Conservation (phyloP, 2,797 vertebrate species). For the Etheostoma perlongum region DNA sequence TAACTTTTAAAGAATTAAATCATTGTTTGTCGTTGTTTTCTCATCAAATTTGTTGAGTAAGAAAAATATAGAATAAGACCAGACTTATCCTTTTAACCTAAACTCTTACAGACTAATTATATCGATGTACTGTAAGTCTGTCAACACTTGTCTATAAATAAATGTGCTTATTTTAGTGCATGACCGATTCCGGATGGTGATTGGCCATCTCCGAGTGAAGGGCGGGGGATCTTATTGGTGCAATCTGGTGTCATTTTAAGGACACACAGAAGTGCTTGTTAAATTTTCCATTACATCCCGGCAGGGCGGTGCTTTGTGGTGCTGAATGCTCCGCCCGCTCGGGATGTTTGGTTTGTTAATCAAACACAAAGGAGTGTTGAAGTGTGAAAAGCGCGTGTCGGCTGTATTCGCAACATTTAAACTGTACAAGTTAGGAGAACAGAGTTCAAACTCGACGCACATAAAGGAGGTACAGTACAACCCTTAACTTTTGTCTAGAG, state of each 20-base stretch:
- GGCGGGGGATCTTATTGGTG: conserved; percentile 29
- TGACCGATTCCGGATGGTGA: conserved; percentile 27
- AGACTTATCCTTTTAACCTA: background rate
- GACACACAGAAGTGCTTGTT: background rate
- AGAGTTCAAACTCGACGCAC: background rate
- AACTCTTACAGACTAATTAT: conserved; percentile 3
- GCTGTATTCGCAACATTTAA: background rate
- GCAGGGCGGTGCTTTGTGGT: conserved; percentile 17
- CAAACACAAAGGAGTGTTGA: background rate
- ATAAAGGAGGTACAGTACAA: conserved; percentile 42
- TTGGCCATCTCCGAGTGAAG: conserved; percentile 30
- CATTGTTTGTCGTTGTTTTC: background rate
- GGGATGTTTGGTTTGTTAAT: background rate
- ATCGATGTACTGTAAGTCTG: background rate
- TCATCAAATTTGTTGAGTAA: background rate
- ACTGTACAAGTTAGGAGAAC: background rate
- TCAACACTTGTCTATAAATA: conserved; percentile 71
- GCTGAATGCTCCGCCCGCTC: background rate
- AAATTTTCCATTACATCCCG: fast-evolving
- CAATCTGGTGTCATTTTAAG: conserved; percentile 13
- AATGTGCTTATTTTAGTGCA: conserved; percentile 19
- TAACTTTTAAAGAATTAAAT: background rate
- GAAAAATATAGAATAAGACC: background rate
- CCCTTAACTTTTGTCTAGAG: background rate
- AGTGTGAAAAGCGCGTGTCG: background rate